These are phyloP conservation scores for Galeruca laticollis DNA, from an alignment of 2,888 invertebrate genomes.

Conservation along the genomic window DNA sequence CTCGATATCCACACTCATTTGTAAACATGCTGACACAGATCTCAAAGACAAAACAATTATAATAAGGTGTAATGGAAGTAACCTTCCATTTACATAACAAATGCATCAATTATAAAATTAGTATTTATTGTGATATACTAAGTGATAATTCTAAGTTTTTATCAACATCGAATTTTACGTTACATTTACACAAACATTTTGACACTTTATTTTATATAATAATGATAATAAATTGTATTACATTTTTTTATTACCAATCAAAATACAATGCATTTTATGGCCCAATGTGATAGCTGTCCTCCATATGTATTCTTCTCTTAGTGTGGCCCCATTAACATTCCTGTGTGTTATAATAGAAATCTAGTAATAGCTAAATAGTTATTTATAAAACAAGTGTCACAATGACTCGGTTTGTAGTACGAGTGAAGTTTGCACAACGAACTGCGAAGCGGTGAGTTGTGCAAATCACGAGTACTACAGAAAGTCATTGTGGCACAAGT, in stretches of 20 bases:
- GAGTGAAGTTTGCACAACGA: too few relatives aligned
- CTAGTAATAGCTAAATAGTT: too few relatives aligned
- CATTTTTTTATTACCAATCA: not conserved
- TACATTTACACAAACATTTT: too few relatives aligned
- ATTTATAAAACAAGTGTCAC: too few relatives aligned
- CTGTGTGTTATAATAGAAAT: too few relatives aligned
- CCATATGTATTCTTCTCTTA: not conserved
- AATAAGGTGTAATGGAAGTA: not conserved
- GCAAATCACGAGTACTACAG: too few relatives aligned
- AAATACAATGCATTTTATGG: not conserved
- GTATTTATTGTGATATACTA: not conserved
- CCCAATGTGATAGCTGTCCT: not conserved
- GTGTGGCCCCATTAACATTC: too few relatives aligned
- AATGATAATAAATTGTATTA: too few relatives aligned
- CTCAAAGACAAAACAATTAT: not conserved
- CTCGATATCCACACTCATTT: slow-evolving; percentile 1
- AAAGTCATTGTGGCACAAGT: too few relatives aligned
- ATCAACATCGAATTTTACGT: not conserved
- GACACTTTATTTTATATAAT: too few relatives aligned
- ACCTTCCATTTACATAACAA: not conserved
- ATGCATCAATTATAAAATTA: not conserved
- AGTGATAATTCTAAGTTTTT: not conserved
- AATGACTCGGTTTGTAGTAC: too few relatives aligned
- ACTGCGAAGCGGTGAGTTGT: too few relatives aligned
- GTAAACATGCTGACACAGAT: not conserved